phyloP scores from a whole-genome alignment of 1,140 invertebrate genomes.

The Drosophila pandora region DNA sequence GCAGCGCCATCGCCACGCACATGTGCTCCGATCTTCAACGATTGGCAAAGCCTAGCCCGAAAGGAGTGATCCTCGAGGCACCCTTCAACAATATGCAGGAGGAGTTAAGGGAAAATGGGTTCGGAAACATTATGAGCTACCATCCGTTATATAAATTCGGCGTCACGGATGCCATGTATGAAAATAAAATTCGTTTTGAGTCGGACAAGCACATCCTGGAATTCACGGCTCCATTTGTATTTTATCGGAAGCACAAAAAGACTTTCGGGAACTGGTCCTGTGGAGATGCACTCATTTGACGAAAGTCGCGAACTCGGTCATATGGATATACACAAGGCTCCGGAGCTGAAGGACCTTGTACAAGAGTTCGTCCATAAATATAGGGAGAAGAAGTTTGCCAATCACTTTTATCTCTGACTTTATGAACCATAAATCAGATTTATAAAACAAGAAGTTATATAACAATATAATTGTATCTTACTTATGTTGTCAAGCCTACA shows the following conservation, averaged over 20 bases:
- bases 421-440: too few relatives aligned
- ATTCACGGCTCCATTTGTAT: not conserved
- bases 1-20: not conserved
- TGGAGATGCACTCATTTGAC: not conserved
- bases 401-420: too few relatives aligned
- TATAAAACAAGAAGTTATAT: too few relatives aligned
- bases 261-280: not conserved
- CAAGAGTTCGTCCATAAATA: not conserved
- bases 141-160: not conserved
- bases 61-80: not conserved
- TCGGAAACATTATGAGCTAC: not conserved
- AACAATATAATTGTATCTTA: too few relatives aligned
- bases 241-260: not conserved
- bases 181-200: not conserved
- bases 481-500: too few relatives aligned
- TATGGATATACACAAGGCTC: not conserved
- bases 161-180: not conserved
- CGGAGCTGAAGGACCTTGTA: not conserved
- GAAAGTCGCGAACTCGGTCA: not conserved
- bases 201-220: not conserved
- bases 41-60: not conserved
- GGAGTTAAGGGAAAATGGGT: not conserved
- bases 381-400: not conserved
- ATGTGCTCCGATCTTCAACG: not conserved
- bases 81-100: not conserved